Evolutionary conservation across 2,113 vertebrate species (phyloP), one percentile per base, ranked within the genome.

Genomic region (Aptenodytes patagonicus): DNA sequence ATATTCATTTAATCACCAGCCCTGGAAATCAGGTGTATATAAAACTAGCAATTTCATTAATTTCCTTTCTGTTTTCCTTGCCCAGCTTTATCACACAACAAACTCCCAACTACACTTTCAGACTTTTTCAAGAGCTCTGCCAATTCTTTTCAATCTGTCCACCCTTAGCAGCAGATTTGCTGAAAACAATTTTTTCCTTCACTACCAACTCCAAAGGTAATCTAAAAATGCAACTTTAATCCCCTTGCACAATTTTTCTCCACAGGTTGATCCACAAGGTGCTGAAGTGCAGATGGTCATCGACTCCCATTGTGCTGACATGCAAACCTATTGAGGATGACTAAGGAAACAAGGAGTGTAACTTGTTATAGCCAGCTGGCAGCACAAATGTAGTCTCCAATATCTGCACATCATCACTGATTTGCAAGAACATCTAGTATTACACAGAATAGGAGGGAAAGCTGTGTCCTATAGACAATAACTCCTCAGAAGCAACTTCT

Each of bases 331-430:
- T 1, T 6, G 11, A 51, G 55, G 68, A 36, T 21, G 31, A 57
- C 13, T 1, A 47, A 62, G 54, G 65, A 58, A 61, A 70, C 0
- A 1, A 69, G 61, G 9, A 79, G 18, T 2, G 1, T 13, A 44
- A 57, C 24, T 57, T 44, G n/a, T 12, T 11, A 9, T 1, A 9
- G n/a, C 52, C 70, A 62, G 40, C 15, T 14, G 70, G 70, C 55
- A 80, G 64, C n/a, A 77, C 44, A 26, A 28, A 16, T 1, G 21
- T 4, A 28, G 20, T 24, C 65, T 38, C 65, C 31, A 21, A 2
- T 29, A 77, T 5, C 47, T 25, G 29, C 66, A 61, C 64, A 54
- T 19, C 38, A 44, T 8, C 36, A 25, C 62, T 7, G 46, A 21
- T 29, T 13, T 57, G 65, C 57, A 49, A 38, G 32, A 71, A 55